phyloP scores from a whole-genome alignment of 2,797 vertebrate genomes.

The Coregonus ussuriensis region DNA sequence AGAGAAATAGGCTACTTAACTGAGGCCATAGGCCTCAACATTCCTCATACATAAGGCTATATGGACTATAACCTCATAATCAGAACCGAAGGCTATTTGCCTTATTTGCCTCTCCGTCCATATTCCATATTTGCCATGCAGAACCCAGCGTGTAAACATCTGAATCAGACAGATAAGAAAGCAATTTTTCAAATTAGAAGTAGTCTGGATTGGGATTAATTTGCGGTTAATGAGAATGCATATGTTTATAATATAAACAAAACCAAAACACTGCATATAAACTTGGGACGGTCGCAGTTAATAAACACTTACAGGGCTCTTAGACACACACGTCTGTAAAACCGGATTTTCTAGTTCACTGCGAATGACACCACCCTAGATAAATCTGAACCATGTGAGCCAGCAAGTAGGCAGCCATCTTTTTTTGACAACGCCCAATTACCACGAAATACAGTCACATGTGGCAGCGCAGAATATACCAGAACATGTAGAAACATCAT shows the following conservation, averaged over 20 bases:
- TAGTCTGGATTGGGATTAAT: background rate
- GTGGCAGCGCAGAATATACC: constrained; percentile 42
- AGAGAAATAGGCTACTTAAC: too few species aligned
- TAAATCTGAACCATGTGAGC: constrained; percentile 51
- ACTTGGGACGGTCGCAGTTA: background rate
- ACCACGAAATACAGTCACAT: constrained; percentile 71
- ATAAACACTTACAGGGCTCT: background rate
- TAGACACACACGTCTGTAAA: background rate
- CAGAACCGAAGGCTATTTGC: too few species aligned
- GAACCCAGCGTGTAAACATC: too few species aligned
- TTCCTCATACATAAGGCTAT: too few species aligned
- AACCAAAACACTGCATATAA: background rate
- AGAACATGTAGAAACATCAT: constrained; percentile 12
- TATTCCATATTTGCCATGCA: too few species aligned
- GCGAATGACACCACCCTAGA: constrained; percentile 14
- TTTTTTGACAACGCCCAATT: constrained; percentile 78
- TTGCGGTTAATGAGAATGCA: background rate
- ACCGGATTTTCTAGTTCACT: constrained; percentile 24
- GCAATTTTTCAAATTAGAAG: too few species aligned
- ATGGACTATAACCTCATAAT: too few species aligned
- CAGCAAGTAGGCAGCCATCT: constrained; percentile 68
- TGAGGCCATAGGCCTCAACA: too few species aligned
- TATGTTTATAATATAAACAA: too few species aligned
- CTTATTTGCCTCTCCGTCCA: too few species aligned
- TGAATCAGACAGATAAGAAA: too few species aligned